These are phyloP conservation scores for Actinernus sp. DNA, from an alignment of 92 coral and sea anemone genomes.

Conservation along the genomic window DNA sequence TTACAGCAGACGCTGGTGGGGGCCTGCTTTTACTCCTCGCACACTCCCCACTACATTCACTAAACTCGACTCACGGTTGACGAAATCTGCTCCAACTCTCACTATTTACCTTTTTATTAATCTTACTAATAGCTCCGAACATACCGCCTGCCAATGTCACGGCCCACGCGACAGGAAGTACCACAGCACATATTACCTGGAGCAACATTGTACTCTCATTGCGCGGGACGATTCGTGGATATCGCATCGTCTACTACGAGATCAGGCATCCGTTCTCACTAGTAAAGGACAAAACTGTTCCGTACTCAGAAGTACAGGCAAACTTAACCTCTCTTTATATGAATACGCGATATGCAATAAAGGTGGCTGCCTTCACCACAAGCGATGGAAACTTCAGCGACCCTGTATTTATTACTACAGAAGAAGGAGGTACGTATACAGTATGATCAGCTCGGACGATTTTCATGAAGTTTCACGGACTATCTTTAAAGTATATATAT, in stretches of 20 bases:
- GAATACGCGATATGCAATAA: conserved; percentile 38
- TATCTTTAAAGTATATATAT: too few relatives aligned
- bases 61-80: too few relatives aligned
- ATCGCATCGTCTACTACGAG: conserved; percentile 31
- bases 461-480: too few relatives aligned
- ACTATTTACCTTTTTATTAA: too few relatives aligned
- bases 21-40: too few relatives aligned
- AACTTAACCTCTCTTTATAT: conserved; percentile 16
- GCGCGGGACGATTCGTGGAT: conserved; percentile 40
- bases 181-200: conserved; percentile 49
- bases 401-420: conserved; percentile 26
- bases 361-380: conserved; percentile 53
- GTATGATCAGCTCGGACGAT: not conserved
- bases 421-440: conserved; percentile 66
- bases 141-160: conserved; percentile 41
- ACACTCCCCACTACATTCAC: too few relatives aligned
- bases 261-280: not conserved
- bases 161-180: conserved; percentile 23
- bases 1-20: too few relatives aligned
- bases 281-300: not conserved
- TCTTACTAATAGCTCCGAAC: conserved; percentile 65
- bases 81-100: too few relatives aligned
- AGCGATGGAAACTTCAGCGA: conserved; percentile 41
- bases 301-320: not conserved
- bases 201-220: conserved; percentile 29